Evolutionary conservation across 2,797 vertebrate species (phyloP), one percentile per base, ranked within the genome.

Genomic region (Pachyuromys duprasi): DNA sequence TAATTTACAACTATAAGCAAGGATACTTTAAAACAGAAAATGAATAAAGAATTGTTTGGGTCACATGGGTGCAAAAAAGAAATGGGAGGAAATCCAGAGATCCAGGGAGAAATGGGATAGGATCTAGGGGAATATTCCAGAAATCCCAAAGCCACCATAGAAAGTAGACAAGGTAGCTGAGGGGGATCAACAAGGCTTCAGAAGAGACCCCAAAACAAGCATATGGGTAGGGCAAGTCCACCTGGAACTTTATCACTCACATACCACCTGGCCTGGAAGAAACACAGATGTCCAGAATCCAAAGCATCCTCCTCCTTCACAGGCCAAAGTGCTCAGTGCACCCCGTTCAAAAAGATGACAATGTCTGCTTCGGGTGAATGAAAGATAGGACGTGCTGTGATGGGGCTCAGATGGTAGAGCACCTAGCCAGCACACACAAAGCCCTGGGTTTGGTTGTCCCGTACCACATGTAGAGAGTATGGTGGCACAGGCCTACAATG

Each of bases 151-250:
- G 5, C 45, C 39, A 15, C 2, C 13, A 5, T 31, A 6, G 36
- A 20, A 31, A 15, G 0, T 22, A 5, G 62, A 20, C 72, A 70
- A 63, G 18, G 33, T 4, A 17, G 22, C 57, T 9, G 42, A 26
- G 18, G 24, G 24, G 65, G 26, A 39, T 0, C 7, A 15, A 12
- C 42, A 49, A 31, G 12, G 36, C 45, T 36, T 49, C 1, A 28
- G 65, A 42, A 60, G 39, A 42, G 26, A 70, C 14, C 60, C 17
- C 55, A 1, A 12, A 3, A 26, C 31, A 55, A 57, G 79, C 69
- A 13, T 3, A 4, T 17, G n/a, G 14, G 1, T 0, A 1, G 8
- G 57, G n/a, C 15, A 81, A 8, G 33, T 76, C 45, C 12, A 1
- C 53, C 17, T 15, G 53, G 55, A 80, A 28, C 14, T 4, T 22